Evolutionary conservation across 2,888 invertebrate genomes (phyloP), one percentile per base, ranked within the genome.

Genomic region (Sympetrum striolatum): DNA sequence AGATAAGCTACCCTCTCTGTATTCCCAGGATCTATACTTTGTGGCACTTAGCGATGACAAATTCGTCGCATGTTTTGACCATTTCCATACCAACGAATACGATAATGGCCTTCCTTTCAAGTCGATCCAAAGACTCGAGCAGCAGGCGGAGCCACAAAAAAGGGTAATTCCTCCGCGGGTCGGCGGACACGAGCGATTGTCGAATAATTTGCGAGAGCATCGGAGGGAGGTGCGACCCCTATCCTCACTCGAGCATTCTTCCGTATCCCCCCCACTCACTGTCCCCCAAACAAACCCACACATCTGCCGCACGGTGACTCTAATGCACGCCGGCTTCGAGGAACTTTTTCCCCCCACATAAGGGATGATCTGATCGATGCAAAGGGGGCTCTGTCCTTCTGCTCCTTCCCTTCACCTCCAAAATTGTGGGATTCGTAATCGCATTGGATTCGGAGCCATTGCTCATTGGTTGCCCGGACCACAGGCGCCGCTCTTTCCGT

Each of bases 371-470:
- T 25, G 37, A 86, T 86, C 60, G 86, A 86, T 60, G 58, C 6
- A 58, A 58, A 81, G 86, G 86, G 37, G 37, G 39, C 14, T 60
- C 37, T 35, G 12, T 35, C 73, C 53, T 31, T 81, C 48, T 48
- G 22, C 48, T 31, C 81, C 53, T 48, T 81, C 53, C 48, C 81
- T n/a, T 81, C 44, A 58, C 82, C 58, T 37, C 86, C 60, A 60
- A 86, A 86, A 86, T 86, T 86, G 86, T 60, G 60, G 86, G 86
- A 86, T 86, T 58, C 60, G 86, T 86, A 86, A 86, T 86, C 86
- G 86, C 60, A 37, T 86, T 82, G 82, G 82, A 82, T 82, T 82
- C 82, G 35, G 82, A 82, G 82, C 82, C 58, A 82, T 82, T 86
- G 86, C 86, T 86, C 86, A 86, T 86, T 60, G 86, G 86, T 37